Conservation (phyloP, 2,797 vertebrate species). For the Helicolenus hilgendorfi region DNA sequence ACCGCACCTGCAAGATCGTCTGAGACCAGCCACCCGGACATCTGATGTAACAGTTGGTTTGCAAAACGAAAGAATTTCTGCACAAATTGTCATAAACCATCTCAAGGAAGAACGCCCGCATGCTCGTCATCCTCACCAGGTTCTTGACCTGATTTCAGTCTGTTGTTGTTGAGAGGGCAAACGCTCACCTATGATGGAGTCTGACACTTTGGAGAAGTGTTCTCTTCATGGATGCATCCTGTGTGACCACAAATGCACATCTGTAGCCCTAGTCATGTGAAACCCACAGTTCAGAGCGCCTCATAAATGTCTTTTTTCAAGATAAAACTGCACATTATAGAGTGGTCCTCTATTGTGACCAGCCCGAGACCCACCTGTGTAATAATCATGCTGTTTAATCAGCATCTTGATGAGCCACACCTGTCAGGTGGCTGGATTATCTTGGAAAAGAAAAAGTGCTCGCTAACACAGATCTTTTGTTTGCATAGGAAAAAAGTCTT, state of each 20-base stretch:
- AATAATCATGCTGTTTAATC: neutral
- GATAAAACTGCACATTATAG: neutral
- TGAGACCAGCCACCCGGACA: neutral
- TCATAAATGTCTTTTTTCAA: neutral
- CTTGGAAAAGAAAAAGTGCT: neutral
- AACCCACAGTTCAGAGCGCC: neutral
- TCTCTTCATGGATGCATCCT: too few species aligned
- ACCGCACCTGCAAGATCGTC: neutral
- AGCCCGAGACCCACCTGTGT: neutral
- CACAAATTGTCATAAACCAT: neutral
- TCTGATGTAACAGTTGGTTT: neutral
- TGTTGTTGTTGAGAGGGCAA: neutral
- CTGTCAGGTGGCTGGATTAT: neutral
- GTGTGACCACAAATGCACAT: too few species aligned
- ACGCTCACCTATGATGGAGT: neutral
- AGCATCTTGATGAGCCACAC: neutral
- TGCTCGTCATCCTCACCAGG: too few species aligned
- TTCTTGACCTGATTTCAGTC: neutral
- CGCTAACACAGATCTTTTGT: neutral
- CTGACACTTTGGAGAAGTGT: too few species aligned
- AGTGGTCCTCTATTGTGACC: neutral
- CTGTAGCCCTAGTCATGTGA: too few species aligned
- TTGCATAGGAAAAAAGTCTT: neutral
- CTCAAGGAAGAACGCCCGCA: too few species aligned
- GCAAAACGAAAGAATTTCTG: neutral